Base-by-base conservation (phyloP, 2,888 invertebrate genomes). In the Hyposoter dolosus region DNA sequence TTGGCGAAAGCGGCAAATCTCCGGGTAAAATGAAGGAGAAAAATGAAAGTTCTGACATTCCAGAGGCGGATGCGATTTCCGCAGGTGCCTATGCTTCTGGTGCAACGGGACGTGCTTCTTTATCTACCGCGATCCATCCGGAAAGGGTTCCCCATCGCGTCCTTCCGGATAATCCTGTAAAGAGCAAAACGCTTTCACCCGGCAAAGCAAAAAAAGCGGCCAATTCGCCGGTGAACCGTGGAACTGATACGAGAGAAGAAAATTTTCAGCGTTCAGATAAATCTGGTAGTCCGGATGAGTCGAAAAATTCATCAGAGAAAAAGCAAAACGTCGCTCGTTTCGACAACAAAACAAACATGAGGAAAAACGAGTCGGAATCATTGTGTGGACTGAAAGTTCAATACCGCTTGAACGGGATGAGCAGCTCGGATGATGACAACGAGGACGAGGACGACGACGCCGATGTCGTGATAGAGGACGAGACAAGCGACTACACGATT, bases 341-440 rank as follows among this genome's bases (percentile, higher is more conserved):
- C 65, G 60, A 87, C n/a, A 35, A 63, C 12, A 85, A 86, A 35
- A 47, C 50, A 0, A 87, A 66, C 28, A 47, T 60, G 15, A 35
- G 77, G 7, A 82, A 84, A 23, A 83, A 76, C 47, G 90, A 90
- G 28, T 90, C 90, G 0, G 89, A 90, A 40, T 89, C 91, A 2
- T 79, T 92, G 4, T 91, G 92, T 83, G 91, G 92, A 6, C 79
- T 92, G n/a, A 91, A 92, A 72, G 91, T 92, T 4, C 90, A 91
- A 56, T 92, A 92, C 65, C 88, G 91, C 15, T 80, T 88, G 6
- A 88, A 82, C 19, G 91, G 91, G 40, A 82, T 88, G 74, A 90
- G 88, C 66, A 88, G 89, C 7, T 90, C 89, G 10, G 91, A 91
- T 45, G 60, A 60, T 12, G 60, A 60, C 5, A 28, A 28, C 60